Base-by-base conservation (phyloP, 2,113 vertebrate species). In the Etheostoma cragini region DNA sequence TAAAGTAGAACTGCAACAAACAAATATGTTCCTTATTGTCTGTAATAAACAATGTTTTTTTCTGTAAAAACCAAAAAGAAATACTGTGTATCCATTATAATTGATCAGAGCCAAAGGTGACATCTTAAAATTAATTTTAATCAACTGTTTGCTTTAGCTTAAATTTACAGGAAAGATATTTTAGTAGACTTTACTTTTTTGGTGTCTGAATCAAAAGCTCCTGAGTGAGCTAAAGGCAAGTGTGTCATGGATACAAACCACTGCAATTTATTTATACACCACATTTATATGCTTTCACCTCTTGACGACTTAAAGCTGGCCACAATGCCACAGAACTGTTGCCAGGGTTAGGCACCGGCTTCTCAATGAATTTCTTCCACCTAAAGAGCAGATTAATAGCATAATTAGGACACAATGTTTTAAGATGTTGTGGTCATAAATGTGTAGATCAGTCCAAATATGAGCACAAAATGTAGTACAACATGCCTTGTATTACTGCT, bases 321-420 rank as follows among this genome's bases (percentile, higher is more conserved):
- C 92, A 95, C 57, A 46, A 7, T 0, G 73, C 88, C 66, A 91
- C 14, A 30, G 92, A 90, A 58, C 93, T 95, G 73, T 63, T 60
- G 10, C 78, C 65, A 8, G 94, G 94, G 67, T 94, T 78, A 1
- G 94, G 93, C 21, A 95, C 63, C 0, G 68, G 81, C 79, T 89
- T 94, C 30, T 74, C 72, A 16, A 4, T 52, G 53, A 85, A 88
- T 50, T 82, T 93, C 53, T 81, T 90, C 57, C 82, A 91, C 50
- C 91, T 93, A 14, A 14, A 46, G 74, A 58, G 56, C 17, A 80
- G 8, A 87, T 38, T 6, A 35, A 61, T 5, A 53, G 1, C 8
- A 35, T 12, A 13, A 67, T 33, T 10, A n/a, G 3, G 12, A 58
- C 14, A 49, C 45, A 19, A 2, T 11, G 45, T 46, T 47, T 30